Evolutionary conservation across 2,888 invertebrate genomes (phyloP).

Genomic region (Agapetus fuscipes): DNA sequence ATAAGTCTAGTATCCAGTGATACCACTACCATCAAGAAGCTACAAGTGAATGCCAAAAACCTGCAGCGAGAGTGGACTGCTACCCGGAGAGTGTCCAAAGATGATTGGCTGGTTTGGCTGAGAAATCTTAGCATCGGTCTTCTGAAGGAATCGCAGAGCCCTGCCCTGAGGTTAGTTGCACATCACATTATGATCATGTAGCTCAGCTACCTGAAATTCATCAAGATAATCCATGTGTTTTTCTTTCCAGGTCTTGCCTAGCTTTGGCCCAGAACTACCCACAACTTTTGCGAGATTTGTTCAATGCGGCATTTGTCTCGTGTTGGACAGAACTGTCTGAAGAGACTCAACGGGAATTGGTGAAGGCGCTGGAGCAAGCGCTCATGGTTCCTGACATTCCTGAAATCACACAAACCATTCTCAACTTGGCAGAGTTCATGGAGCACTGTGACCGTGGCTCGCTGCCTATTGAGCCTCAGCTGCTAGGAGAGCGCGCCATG

Average conservation of each 20-base stretch:
- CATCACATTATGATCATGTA: background rate
- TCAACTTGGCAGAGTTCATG: constrained; percentile 98
- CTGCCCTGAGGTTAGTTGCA: constrained; percentile 58
- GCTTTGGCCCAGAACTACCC: constrained; percentile 90
- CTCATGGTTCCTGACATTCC: constrained; percentile 88
- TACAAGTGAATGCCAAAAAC: constrained; percentile 75
- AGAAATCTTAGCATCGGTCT: constrained; percentile 85
- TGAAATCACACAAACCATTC: constrained; percentile 90
- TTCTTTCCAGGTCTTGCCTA: constrained; percentile 66
- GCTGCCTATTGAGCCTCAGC: constrained; percentile 76
- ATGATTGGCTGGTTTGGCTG: constrained; percentile 99
- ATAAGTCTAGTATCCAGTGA: constrained; percentile 47
- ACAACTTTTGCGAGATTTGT: constrained; percentile 89
- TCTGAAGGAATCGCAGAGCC: constrained; percentile 90
- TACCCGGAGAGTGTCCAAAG: constrained; percentile 85
- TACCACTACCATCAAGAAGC: constrained; percentile 64
- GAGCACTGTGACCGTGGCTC: constrained; percentile 98
- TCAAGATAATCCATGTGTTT: background rate
- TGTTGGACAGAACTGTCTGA: constrained; percentile 94
- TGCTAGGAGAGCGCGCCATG: constrained; percentile 91
- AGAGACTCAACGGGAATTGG: constrained; percentile 71
- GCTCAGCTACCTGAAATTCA: too few species aligned
- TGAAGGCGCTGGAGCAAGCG: constrained; percentile 80
- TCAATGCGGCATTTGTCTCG: constrained; percentile 98
- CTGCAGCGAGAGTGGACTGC: constrained; percentile 89